Evolutionary conservation across 2,113 vertebrate genomes (phyloP).

Genomic region (Esox niger): DNA sequence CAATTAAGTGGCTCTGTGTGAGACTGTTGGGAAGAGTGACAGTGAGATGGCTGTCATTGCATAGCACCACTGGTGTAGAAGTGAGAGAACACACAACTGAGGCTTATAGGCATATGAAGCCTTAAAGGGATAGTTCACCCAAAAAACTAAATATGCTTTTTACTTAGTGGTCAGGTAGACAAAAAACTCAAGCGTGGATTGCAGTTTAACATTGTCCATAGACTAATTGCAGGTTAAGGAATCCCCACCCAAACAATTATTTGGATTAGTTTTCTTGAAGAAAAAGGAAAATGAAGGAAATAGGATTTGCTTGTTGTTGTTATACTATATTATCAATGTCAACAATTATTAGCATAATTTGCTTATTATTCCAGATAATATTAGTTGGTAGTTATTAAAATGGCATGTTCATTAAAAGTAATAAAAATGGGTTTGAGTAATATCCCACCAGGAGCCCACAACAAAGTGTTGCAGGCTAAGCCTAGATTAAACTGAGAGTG

Average conservation of each 20-base stretch:
- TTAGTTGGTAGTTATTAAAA: neutral
- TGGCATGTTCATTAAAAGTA: no score
- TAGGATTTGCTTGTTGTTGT: neutral
- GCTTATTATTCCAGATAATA: neutral
- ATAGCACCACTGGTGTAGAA: slow-evolving; percentile 34
- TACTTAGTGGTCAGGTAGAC: neutral
- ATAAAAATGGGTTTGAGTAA: no score
- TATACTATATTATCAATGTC: slow-evolving; percentile 5
- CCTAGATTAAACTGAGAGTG: slow-evolving; percentile 55
- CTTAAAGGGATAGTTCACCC: no score
- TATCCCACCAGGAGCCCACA: no score
- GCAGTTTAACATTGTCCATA: no score
- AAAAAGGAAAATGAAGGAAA: no score
- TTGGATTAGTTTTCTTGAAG: no score
- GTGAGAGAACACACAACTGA: slow-evolving; percentile 22
- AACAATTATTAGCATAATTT: slow-evolving; percentile 37
- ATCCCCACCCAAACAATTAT: no score
- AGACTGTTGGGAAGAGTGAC: slow-evolving; percentile 50
- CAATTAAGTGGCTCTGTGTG: slow-evolving; percentile 53
- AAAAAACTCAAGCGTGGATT: no score
- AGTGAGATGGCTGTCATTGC: slow-evolving; percentile 27
- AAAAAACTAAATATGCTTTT: neutral
- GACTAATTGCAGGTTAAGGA: no score
- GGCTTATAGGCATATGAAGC: slow-evolving; percentile 20
- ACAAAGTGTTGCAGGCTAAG: slow-evolving; percentile 49